Conservation (phyloP, 2,113 vertebrate genomes). For the Glaucomys volans region DNA sequence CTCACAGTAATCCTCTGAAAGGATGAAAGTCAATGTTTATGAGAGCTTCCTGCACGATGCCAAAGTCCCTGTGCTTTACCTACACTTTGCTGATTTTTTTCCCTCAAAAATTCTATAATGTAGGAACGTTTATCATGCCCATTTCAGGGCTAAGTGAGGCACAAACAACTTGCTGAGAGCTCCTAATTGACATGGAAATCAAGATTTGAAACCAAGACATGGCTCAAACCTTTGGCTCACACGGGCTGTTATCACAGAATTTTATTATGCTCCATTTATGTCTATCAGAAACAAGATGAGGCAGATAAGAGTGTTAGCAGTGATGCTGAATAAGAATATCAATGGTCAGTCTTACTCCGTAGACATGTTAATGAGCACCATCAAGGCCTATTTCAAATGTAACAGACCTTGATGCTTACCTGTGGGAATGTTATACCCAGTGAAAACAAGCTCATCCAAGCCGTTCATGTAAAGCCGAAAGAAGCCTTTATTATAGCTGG, state of each 20-base stretch:
- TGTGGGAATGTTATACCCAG: too few relatives aligned
- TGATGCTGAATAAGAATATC: background rate
- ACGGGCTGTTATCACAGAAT: background rate
- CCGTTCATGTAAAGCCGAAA: too few relatives aligned
- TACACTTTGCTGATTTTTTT: background rate
- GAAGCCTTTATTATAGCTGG: too few relatives aligned
- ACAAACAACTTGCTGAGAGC: background rate
- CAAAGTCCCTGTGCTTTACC: background rate
- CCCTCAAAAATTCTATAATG: background rate
- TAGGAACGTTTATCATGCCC: background rate
- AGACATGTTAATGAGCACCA: too few relatives aligned
- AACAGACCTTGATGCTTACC: too few relatives aligned
- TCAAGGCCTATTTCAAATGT: too few relatives aligned
- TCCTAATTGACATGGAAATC: background rate
- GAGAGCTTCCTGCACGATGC: background rate
- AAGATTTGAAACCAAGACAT: background rate
- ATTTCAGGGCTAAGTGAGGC: background rate
- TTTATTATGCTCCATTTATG: background rate
- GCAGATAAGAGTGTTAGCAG: background rate
- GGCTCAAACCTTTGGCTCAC: background rate
- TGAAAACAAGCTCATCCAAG: too few relatives aligned
- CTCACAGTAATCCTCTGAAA: background rate
- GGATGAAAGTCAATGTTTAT: constrained; percentile 9
- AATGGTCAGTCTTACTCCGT: too few relatives aligned
- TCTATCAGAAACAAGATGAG: background rate